Evolutionary conservation across 2,113 vertebrate genomes (phyloP).

Genomic region (Cercocebus atys): DNA sequence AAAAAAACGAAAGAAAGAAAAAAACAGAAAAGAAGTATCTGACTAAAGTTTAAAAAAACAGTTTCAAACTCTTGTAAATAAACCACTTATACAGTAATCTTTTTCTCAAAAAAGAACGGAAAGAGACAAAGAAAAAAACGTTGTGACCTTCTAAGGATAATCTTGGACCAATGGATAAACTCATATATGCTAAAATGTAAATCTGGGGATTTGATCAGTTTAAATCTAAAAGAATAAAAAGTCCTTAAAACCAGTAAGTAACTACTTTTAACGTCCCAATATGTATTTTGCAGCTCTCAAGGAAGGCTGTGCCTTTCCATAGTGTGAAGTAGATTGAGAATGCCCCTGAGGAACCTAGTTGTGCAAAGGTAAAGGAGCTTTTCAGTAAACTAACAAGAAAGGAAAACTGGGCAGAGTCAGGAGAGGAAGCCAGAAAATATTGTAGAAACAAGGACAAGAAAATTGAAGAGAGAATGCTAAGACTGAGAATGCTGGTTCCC

Average conservation of each 20-base stretch:
- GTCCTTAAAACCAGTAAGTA: background rate
- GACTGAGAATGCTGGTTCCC: background rate
- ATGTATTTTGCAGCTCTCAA: background rate
- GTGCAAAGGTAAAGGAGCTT: background rate
- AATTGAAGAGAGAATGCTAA: background rate
- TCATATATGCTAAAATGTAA: background rate
- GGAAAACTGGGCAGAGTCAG: background rate
- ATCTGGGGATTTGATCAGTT: background rate
- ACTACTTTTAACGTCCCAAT: background rate
- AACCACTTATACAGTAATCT: background rate
- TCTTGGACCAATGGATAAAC: background rate
- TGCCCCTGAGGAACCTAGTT: background rate
- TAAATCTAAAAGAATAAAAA: conserved; percentile 7
- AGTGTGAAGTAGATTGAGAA: background rate
- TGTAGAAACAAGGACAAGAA: background rate
- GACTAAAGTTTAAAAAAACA: background rate
- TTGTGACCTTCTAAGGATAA: background rate
- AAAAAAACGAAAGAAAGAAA: background rate
- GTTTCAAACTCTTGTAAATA: background rate
- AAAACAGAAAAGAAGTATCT: background rate
- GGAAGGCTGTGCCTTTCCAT: background rate
- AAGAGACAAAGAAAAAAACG: fast-evolving
- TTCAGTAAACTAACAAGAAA: conserved; percentile 14
- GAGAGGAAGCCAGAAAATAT: background rate
- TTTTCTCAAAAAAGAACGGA: background rate